Conservation (phyloP, 2,888 invertebrate genomes). For the Drosophila koepferae region DNA sequence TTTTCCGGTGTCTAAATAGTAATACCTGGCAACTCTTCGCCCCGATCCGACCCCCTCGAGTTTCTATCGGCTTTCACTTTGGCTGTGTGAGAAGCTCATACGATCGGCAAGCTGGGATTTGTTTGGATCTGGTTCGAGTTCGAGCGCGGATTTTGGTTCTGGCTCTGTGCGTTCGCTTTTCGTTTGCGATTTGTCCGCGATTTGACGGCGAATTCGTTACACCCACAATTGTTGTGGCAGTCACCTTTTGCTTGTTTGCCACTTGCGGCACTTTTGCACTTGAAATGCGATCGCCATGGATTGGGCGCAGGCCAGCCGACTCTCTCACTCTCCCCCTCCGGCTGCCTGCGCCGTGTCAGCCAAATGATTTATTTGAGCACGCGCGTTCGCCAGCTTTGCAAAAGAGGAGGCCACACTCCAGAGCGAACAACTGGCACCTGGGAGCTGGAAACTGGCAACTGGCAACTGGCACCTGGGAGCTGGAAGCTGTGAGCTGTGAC, state of each 20-base stretch:
- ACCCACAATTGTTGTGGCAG: conserved; percentile 83
- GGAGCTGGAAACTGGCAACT: conserved; percentile 10
- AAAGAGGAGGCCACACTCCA: conserved; percentile 44
- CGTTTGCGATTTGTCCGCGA: conserved; percentile 61
- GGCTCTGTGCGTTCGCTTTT: conserved; percentile 47
- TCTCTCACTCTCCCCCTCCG: conserved; percentile 26
- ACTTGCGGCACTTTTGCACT: conserved; percentile 83
- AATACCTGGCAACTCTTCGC: conserved; percentile 58
- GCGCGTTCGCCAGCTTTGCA: conserved; percentile 65
- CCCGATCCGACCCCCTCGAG: neutral
- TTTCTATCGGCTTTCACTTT: conserved; percentile 58
- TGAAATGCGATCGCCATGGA: conserved; percentile 78
- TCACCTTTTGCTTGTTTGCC: conserved; percentile 50
- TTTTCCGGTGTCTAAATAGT: conserved; percentile 85
- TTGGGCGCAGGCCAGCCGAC: conserved; percentile 34
- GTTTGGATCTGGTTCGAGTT: neutral
- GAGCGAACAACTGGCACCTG: conserved; percentile 11
- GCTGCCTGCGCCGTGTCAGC: conserved; percentile 56
- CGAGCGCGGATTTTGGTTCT: conserved; percentile 9
- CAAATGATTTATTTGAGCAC: conserved; percentile 85
- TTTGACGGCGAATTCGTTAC: conserved; percentile 75
- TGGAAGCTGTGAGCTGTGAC: conserved; percentile 1
- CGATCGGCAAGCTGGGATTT: conserved; percentile 36
- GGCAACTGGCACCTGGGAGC: conserved; percentile 12
- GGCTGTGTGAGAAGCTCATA: conserved; percentile 66